Percentiles rank a stretch among this genome's conserved stretches.
phyloP scores from a whole-genome alignment of 2,888 invertebrate species.

The Ecliptopera silaceata region DNA sequence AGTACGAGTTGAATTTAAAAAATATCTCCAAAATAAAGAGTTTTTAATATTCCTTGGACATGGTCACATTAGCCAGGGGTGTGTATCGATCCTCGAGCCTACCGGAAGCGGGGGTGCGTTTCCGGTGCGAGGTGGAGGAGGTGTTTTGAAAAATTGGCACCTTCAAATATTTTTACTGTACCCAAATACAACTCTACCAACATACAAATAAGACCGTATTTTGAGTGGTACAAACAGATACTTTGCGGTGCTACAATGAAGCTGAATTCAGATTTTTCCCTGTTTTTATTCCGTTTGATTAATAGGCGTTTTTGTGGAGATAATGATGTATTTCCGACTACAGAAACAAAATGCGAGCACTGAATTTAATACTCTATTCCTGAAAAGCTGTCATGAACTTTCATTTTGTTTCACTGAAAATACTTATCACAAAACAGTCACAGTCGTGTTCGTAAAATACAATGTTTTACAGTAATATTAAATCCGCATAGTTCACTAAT shows the following conservation, averaged over 20 bases:
- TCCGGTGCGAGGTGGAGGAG: slow-evolving; percentile 61
- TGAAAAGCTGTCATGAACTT: slow-evolving; percentile 1
- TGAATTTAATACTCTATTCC: slow-evolving; percentile 10
- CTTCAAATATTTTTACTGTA: slow-evolving; percentile 54
- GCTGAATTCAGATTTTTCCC: slow-evolving; percentile 52
- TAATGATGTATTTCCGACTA: slow-evolving; percentile 29
- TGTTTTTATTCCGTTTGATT: slow-evolving; percentile 42
- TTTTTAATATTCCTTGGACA: slow-evolving; percentile 51
- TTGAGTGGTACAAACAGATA: slow-evolving; percentile 37
- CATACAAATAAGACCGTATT: slow-evolving; percentile 40
- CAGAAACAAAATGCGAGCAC: slow-evolving; percentile 9
- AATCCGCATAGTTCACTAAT: slow-evolving; percentile 43
- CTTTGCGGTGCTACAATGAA: slow-evolving; percentile 49
- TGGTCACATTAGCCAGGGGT: slow-evolving; percentile 65
- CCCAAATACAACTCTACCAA: slow-evolving; percentile 48
- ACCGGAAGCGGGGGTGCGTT: slow-evolving; percentile 72
- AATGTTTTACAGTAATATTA: slow-evolving; percentile 23
- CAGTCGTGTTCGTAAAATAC: slow-evolving; percentile 15
- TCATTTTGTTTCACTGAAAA: slow-evolving; percentile 10
- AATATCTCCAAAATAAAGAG: slow-evolving; percentile 23
- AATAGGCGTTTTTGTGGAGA: slow-evolving; percentile 38
- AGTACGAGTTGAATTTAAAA: neutral
- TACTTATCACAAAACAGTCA: slow-evolving; percentile 7
- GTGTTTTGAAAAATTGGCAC: slow-evolving; percentile 82
- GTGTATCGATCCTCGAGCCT: slow-evolving; percentile 77